Base-by-base conservation (phyloP, 2,888 invertebrate species). In the Nomada fucata region DNA sequence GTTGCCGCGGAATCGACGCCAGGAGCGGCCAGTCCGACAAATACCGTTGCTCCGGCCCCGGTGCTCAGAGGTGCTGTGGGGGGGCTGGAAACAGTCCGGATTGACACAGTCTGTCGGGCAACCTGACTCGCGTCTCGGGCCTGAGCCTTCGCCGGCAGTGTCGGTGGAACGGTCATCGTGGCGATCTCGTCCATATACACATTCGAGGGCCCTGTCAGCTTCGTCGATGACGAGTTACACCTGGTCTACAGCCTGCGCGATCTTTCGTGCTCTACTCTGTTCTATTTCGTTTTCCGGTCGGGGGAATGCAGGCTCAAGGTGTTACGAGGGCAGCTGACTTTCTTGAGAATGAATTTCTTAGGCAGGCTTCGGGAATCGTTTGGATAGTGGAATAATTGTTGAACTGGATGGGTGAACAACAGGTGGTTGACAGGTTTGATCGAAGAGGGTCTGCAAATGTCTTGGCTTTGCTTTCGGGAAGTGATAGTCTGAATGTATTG, bases 1-100 rank as follows among this genome's bases (percentile, higher is more conserved):
- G 90, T 92, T 91, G 92, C 90, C 90, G 91, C 89, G 90, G 91
- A 90, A 90, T 90, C 90, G 77, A 88, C 84, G 77, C 87, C 86
- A 85, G 90, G 86, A 84, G 87, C 82, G 83, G 87, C 80, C 85
- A 91, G 90, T 86, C 91, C 93, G 84, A 93, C 91, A 88, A 94
- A 94, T 94, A 94, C 94, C 94, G 94, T 94, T 94, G 94, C 92
- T 90, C 91, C 92, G 85, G 93, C 90, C 86, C 88, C 89, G 79
- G 89, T 88, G 60, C 87, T 77, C 84, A 91, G 90, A 84, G 82
- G 79, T 69, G 90, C 80, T 76, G 90, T 88, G 84, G 89, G 83
- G 81, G 92, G 88, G 87, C 90, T 91, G 84, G 91, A 89, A 85
- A 89, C 87, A 82, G 90, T 88, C 86, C 90, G 91, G 88, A 91